These are phyloP conservation scores for Leuctra nigra DNA, from an alignment of 2,888 invertebrate species.

Conservation along the genomic window DNA sequence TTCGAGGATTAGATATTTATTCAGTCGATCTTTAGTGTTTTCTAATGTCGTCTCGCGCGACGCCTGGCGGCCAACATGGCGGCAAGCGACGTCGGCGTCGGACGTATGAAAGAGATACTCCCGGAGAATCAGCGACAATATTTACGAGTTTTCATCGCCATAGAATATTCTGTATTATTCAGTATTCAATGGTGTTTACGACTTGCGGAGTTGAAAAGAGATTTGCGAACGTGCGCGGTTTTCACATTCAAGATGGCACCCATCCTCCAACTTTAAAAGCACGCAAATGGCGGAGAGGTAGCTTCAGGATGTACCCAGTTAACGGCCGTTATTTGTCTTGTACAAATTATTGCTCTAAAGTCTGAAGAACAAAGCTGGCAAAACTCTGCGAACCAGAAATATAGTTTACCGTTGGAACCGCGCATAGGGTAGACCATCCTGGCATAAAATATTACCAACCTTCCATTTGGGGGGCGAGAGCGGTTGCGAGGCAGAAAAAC, in stretches of 20 bases:
- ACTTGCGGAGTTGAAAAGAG: constrained; percentile 10
- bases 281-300: no score
- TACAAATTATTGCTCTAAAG: constrained; percentile 4
- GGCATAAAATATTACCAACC: constrained; percentile 4
- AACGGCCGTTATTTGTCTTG: constrained; percentile 10
- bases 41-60: no score
- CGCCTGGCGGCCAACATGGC: no score
- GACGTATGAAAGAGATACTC: no score
- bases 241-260: constrained; percentile 8
- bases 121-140: constrained; percentile 15
- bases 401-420: not conserved
- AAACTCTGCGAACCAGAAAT: not conserved
- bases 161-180: constrained; percentile 14
- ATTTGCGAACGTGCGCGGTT: not conserved
- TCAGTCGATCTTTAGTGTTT: no score
- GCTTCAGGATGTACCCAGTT: constrained; percentile 6
- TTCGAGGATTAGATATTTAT: no score
- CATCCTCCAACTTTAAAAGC: constrained; percentile 9
- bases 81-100: no score
- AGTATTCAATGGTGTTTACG: constrained; percentile 14
- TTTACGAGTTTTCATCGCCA: constrained; percentile 12
- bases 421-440: not conserved
- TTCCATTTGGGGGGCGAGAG: not conserved
- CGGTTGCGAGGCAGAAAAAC: not conserved
- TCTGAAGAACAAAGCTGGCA: not conserved